phyloP scores from a whole-genome alignment of 2,113 vertebrate genomes.

The Pimephales promelas region DNA sequence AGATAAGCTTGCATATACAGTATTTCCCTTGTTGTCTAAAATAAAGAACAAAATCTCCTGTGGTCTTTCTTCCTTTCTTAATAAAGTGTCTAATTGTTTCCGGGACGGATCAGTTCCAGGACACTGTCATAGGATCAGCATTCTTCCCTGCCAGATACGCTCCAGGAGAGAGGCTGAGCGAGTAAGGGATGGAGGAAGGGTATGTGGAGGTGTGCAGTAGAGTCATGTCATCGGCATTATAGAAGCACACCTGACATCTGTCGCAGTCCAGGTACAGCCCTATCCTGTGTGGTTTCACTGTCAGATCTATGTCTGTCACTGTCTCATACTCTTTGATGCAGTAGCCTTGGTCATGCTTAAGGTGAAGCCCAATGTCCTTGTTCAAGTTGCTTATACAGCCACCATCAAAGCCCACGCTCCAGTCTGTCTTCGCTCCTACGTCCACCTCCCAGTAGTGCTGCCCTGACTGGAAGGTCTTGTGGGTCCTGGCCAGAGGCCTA shows the following conservation, averaged over 20 bases:
- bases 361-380: conserved; percentile 51
- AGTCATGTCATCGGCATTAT: conserved; percentile 56
- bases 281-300: conserved; percentile 44
- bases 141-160: conserved; percentile 42
- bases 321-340: conserved; percentile 41
- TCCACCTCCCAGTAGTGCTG: conserved; percentile 61
- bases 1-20: too few species aligned
- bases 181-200: conserved; percentile 44
- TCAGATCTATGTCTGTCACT: conserved; percentile 43
- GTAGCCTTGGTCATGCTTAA: conserved; percentile 55
- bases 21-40: neutral
- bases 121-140: conserved; percentile 50
- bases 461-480: conserved; percentile 48
- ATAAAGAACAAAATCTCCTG: neutral
- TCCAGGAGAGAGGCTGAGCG: conserved; percentile 56
- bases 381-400: conserved; percentile 44
- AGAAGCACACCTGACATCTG: conserved; percentile 50
- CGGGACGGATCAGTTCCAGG: conserved; percentile 47
- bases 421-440: conserved; percentile 54
- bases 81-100: neutral
- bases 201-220: conserved; percentile 41
- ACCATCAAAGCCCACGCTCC: conserved; percentile 53
- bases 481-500: conserved; percentile 48
- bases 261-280: conserved; percentile 61
- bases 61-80: neutral